phyloP scores from a whole-genome alignment of 2,113 vertebrate species.

The Hippocampus abdominalis region DNA sequence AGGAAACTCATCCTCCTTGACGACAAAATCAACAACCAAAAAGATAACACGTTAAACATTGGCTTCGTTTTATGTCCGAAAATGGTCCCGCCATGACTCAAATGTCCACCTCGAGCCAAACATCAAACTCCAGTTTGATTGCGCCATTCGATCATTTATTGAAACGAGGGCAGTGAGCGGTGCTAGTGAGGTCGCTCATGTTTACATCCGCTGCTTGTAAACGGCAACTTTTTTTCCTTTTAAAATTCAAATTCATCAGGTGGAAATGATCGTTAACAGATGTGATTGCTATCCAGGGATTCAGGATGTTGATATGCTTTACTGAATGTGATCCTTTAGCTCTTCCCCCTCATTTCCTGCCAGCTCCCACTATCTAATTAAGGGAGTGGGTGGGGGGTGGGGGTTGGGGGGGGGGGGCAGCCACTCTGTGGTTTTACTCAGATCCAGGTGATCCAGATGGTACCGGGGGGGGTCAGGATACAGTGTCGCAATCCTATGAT shows the following conservation, averaged over 20 bases:
- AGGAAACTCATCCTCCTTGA: neutral
- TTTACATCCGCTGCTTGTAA: neutral
- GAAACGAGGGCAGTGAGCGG: neutral
- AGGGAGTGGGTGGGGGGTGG: neutral
- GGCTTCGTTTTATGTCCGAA: neutral
- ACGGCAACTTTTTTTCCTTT: neutral
- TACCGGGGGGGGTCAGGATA: conserved; percentile 15
- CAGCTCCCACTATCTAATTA: conserved; percentile 18
- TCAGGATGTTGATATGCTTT: conserved; percentile 6
- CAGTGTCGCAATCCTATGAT: conserved; percentile 39
- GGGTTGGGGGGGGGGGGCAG: neutral
- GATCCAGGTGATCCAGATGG: conserved; percentile 43
- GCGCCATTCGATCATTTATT: neutral
- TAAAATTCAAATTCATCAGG: neutral
- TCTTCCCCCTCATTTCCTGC: conserved; percentile 17
- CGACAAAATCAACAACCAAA: neutral
- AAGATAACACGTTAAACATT: conserved; percentile 1
- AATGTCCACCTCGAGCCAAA: neutral
- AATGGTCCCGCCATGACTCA: neutral
- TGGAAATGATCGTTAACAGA: neutral
- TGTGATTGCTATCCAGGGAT: conserved; percentile 2
- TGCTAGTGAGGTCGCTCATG: neutral
- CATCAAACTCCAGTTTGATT: neutral
- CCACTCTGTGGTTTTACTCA: conserved; percentile 6
- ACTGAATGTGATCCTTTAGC: conserved; percentile 4